Evolutionary conservation across 2,797 vertebrate species (phyloP).

Genomic region (Decapterus maruadsi): DNA sequence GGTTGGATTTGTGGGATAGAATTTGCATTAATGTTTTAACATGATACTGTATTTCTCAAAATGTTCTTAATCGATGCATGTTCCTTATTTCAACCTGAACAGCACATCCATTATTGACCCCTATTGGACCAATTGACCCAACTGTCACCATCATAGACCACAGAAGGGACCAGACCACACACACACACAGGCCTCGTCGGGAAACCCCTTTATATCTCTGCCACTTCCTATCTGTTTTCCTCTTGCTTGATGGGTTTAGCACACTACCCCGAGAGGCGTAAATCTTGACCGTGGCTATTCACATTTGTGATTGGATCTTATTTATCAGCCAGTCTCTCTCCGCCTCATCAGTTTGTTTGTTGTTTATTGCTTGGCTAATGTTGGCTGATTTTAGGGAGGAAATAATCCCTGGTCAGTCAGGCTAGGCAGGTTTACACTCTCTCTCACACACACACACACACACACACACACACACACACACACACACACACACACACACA

Average conservation of each 20-base stretch:
- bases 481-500: conserved; percentile 13
- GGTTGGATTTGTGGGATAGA: conserved; percentile 1
- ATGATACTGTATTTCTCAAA: neutral
- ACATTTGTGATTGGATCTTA: neutral
- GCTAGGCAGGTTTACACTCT: conserved; percentile 12
- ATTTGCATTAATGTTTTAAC: conserved; percentile 7
- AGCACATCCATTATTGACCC: conserved; percentile 33
- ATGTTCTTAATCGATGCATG: neutral
- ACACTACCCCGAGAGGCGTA: conserved; percentile 15
- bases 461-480: conserved; percentile 11
- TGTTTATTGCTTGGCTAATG: neutral
- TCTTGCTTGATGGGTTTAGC: conserved; percentile 68
- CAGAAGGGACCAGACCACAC: conserved; percentile 8
- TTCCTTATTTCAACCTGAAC: neutral
- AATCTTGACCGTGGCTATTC: neutral
- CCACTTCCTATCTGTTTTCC: conserved; percentile 62
- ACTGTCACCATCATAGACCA: conserved; percentile 17
- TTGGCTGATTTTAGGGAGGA: conserved; percentile 8
- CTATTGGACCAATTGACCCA: conserved; percentile 24
- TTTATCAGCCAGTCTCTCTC: neutral
- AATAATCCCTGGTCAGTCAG: conserved; percentile 20
- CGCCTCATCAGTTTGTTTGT: too few species aligned
- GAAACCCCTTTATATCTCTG: conserved; percentile 45
- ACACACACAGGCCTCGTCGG: conserved; percentile 7
- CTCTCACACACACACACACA: conserved; percentile 14